A percentile compares a stretch with the other conserved stretches of the same genome.
phyloP scores from a whole-genome alignment of 2,113 vertebrate species.

The Ochotona princeps region DNA sequence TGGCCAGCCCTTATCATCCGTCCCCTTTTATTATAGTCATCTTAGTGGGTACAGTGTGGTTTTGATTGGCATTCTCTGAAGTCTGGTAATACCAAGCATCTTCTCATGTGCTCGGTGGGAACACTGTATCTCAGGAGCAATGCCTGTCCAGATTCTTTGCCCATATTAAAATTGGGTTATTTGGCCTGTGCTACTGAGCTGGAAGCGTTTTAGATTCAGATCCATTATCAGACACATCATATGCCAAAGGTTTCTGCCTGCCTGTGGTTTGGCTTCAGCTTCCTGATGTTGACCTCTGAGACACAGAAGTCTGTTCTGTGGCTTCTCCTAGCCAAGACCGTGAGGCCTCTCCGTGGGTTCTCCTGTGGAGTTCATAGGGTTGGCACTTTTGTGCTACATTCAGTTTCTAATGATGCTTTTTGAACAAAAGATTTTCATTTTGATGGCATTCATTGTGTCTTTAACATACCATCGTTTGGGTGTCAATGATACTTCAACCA shows the following conservation, averaged over 20 bases:
- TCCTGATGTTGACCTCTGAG: not conserved
- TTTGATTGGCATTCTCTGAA: constrained; percentile 18
- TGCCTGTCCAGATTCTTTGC: not conserved
- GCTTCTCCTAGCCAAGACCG: not conserved
- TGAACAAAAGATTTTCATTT: constrained; percentile 4
- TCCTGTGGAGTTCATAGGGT: not conserved
- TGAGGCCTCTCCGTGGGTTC: not conserved
- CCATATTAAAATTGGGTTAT: not conserved
- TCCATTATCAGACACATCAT: not conserved
- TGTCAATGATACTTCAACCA: not conserved
- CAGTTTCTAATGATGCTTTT: not conserved
- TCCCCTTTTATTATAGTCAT: not conserved
- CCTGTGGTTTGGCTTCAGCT: constrained; percentile 14
- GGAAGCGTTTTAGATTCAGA: not conserved
- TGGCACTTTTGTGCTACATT: not conserved
- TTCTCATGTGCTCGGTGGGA: not conserved
- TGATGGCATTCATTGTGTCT: not conserved
- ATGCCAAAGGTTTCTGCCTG: not conserved
- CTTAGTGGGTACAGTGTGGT: not conserved
- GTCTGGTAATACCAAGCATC: not conserved
- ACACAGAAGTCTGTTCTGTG: not conserved
- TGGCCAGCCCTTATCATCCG: not conserved
- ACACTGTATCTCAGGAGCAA: constrained; percentile 23
- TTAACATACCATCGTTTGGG: constrained; percentile 1
- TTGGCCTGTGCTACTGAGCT: constrained; percentile 12